Evolutionary conservation across 2,888 invertebrate species (phyloP).

Genomic region (Scaptomyza parva): DNA sequence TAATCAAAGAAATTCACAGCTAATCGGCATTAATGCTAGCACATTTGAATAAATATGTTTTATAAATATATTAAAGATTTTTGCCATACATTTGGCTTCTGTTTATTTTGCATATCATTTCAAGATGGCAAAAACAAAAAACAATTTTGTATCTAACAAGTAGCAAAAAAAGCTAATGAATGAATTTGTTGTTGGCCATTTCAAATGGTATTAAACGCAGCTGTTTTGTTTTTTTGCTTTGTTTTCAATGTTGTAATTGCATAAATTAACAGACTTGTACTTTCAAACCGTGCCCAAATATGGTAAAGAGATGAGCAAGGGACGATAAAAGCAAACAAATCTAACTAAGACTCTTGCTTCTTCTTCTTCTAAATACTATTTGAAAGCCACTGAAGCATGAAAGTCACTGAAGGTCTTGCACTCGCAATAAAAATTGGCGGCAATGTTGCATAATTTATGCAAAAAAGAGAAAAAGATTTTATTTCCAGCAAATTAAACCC

Average conservation of each 20-base stretch:
- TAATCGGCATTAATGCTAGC: constrained; percentile 28
- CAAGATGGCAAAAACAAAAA: not conserved
- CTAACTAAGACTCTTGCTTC: constrained; percentile 6
- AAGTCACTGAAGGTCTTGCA: constrained; percentile 71
- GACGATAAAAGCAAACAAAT: constrained; percentile 32
- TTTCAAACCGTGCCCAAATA: constrained; percentile 68
- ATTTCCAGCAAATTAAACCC: not conserved
- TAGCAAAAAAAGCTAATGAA: not conserved
- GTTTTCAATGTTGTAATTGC: constrained; percentile 53
- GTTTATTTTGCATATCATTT: constrained; percentile 18
- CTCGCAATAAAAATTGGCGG: constrained; percentile 28
- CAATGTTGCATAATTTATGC: constrained; percentile 46
- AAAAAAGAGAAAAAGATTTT: constrained; percentile 10
- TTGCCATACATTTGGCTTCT: constrained; percentile 34
- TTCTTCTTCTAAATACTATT: constrained; percentile 15
- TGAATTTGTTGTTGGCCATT: not conserved
- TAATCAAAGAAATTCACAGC: constrained; percentile 51
- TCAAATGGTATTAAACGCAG: constrained; percentile 6
- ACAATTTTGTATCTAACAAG: not conserved
- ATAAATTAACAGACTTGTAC: constrained; percentile 62
- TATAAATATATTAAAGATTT: constrained; percentile 2
- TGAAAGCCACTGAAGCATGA: constrained; percentile 72
- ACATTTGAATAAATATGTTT: constrained; percentile 27
- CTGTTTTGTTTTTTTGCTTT: constrained; percentile 12
- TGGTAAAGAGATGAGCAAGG: constrained; percentile 59